A percentile compares a stretch with the other conserved stretches of the same genome.
phyloP scores from a whole-genome alignment of 2,113 vertebrate genomes.

The Myotis yumanensis region DNA sequence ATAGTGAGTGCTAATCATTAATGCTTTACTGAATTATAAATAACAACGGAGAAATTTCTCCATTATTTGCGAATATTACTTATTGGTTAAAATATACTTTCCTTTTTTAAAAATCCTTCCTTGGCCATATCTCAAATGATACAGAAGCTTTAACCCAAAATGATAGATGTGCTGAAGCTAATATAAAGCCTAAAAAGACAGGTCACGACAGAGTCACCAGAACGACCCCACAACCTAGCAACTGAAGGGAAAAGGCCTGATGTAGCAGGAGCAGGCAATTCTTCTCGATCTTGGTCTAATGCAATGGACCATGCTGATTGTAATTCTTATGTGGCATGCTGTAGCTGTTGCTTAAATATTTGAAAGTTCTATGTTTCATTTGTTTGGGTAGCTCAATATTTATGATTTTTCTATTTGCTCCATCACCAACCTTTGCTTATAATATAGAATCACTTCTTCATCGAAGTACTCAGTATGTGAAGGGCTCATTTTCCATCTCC shows the following conservation, averaged over 20 bases:
- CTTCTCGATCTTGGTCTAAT: too few species aligned
- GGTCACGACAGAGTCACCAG: neutral
- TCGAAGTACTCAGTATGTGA: neutral
- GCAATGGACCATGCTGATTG: fast-evolving
- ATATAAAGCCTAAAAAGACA: neutral
- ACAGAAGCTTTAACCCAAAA: neutral
- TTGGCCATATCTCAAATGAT: neutral
- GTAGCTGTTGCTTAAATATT: neutral
- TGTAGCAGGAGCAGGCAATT: neutral
- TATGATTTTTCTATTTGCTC: neutral
- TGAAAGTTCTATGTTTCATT: neutral
- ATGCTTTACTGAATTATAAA: neutral
- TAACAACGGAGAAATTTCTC: neutral
- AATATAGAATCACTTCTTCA: neutral
- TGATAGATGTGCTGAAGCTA: neutral
- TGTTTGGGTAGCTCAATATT: neutral
- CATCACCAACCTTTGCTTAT: neutral
- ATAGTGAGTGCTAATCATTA: neutral
- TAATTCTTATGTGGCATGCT: neutral
- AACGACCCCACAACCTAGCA: neutral
- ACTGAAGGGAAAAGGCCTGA: neutral
- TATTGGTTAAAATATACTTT: neutral
- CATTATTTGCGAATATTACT: neutral
- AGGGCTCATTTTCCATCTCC: neutral
- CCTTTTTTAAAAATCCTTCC: neutral